These are phyloP conservation scores for Ips nitidus DNA, from an alignment of 1,140 invertebrate genomes.

Conservation along the genomic window DNA sequence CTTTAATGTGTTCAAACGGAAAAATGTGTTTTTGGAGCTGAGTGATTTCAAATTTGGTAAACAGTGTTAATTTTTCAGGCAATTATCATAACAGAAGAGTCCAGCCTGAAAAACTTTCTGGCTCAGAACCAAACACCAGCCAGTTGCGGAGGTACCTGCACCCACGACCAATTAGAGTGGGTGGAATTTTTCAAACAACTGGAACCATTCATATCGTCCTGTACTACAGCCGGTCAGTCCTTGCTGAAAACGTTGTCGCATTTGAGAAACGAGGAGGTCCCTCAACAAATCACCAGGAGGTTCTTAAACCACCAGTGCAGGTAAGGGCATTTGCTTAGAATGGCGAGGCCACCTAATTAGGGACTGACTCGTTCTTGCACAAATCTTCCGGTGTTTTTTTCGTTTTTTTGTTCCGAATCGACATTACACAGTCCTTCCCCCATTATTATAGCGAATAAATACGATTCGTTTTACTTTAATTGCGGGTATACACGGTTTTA, in stretches of 20 bases:
- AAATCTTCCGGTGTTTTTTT: neutral
- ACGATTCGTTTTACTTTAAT: constrained; percentile 18
- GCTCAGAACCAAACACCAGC: constrained; percentile 55
- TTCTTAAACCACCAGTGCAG: constrained; percentile 59
- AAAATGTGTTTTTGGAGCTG: too few relatives aligned
- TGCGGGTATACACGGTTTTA: constrained; percentile 19
- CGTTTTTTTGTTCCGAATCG: neutral
- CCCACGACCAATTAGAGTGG: constrained; percentile 64
- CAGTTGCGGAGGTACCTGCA: constrained; percentile 54
- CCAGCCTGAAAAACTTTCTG: constrained; percentile 49
- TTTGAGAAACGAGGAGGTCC: constrained; percentile 55
- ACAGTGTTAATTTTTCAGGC: constrained; percentile 37
- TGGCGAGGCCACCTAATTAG: too few relatives aligned
- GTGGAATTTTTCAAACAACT: constrained; percentile 64
- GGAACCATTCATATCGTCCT: constrained; percentile 57
- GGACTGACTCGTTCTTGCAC: neutral
- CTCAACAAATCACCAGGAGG: constrained; percentile 52
- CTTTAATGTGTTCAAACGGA: too few relatives aligned
- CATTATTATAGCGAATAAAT: constrained; percentile 19
- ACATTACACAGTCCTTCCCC: neutral
- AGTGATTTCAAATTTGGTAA: neutral
- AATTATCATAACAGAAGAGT: constrained; percentile 45
- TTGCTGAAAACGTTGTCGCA: constrained; percentile 57
- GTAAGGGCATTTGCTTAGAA: constrained; percentile 30
- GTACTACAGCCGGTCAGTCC: constrained; percentile 55